phyloP scores from a whole-genome alignment of 92 coral and sea anemone genomes.

The Zoanthus sociatus region DNA sequence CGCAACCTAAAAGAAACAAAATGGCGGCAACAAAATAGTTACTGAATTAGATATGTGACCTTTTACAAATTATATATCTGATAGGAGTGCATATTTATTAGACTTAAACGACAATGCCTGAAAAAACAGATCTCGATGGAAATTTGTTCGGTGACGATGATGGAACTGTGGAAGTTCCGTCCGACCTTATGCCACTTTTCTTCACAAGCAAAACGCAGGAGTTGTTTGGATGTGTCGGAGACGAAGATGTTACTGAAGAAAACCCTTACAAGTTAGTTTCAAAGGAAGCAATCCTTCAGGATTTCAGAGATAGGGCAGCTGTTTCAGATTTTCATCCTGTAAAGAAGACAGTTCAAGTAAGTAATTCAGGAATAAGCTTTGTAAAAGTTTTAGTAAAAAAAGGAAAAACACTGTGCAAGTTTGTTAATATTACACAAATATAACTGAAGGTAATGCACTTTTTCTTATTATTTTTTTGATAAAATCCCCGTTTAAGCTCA shows the following conservation, averaged over 20 bases:
- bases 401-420: too few relatives aligned
- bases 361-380: conserved; percentile 7
- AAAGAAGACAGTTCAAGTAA: conserved; percentile 87
- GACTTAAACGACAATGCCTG: conserved; percentile 73
- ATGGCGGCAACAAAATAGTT: conserved; percentile 78
- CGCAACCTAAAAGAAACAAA: conserved; percentile 54
- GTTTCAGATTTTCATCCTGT: conserved; percentile 99
- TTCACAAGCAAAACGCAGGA: conserved; percentile 99
- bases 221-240: conserved; percentile 97
- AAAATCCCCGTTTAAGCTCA: too few relatives aligned
- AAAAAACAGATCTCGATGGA: conserved; percentile 75
- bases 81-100: background rate
- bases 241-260: conserved; percentile 97
- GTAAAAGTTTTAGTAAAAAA: too few relatives aligned
- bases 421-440: too few relatives aligned
- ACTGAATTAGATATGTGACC: background rate
- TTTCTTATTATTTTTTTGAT: too few relatives aligned
- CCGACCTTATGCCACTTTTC: conserved; percentile 94
- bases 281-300: conserved; percentile 88
- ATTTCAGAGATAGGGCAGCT: conserved; percentile 96
- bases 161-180: conserved; percentile 74
- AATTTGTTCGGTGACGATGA: conserved; percentile 74
- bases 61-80: background rate
- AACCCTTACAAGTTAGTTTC: conserved; percentile 84
- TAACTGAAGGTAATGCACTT: too few relatives aligned